Evolutionary conservation across 2,888 invertebrate genomes (phyloP).

Genomic region (Euzophera pinguis): DNA sequence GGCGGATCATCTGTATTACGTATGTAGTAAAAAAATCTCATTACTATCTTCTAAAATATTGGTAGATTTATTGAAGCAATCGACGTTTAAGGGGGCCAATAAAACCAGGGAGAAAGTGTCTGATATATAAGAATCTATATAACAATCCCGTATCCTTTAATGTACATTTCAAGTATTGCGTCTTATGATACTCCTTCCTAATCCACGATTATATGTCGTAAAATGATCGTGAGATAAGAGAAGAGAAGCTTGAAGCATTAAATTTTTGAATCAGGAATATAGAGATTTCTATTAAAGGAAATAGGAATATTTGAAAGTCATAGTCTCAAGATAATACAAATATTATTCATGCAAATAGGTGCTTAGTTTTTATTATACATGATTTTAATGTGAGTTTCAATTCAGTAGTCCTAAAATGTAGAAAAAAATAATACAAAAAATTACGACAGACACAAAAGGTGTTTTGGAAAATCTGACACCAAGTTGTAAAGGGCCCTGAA

Average conservation of each 20-base stretch:
- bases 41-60: neutral
- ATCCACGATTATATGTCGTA: conserved; percentile 34
- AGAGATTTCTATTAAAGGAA: conserved; percentile 1
- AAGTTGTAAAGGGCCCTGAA: no score
- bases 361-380: no score
- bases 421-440: no score
- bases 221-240: conserved; percentile 31
- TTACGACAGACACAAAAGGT: no score
- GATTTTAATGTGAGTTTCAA: no score
- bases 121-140: neutral
- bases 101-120: neutral
- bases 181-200: conserved; percentile 36
- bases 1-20: no score
- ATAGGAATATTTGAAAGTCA: neutral
- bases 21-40: no score
- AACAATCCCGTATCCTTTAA: neutral
- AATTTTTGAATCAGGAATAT: conserved; percentile 5
- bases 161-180: conserved; percentile 19
- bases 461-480: no score
- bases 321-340: no score
- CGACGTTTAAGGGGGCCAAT: neutral
- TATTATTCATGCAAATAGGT: no score
- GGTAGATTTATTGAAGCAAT: neutral
- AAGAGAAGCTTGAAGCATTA: conserved; percentile 14
- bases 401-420: no score